These are phyloP conservation scores for Drosophila chauvacae DNA, from an alignment of 1,140 invertebrate species.

Conservation along the genomic window DNA sequence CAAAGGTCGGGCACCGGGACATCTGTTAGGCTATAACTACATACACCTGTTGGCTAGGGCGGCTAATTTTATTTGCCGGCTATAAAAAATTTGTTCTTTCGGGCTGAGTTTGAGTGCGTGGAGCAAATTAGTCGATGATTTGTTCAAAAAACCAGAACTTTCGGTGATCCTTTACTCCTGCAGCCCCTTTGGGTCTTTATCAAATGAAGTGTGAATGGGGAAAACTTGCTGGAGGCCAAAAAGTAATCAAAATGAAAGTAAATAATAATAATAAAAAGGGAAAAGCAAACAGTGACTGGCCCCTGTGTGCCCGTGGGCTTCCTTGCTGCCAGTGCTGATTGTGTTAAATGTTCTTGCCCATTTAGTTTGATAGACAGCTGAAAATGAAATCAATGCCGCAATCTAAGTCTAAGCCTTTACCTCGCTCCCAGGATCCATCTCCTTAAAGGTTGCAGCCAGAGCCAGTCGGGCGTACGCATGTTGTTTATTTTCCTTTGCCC, in stretches of 20 bases:
- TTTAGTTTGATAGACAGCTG: slow-evolving; percentile 45
- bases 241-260: slow-evolving; percentile 77
- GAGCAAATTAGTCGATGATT: slow-evolving; percentile 66
- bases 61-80: slow-evolving; percentile 67
- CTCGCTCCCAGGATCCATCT: slow-evolving; percentile 37
- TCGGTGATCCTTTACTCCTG: slow-evolving; percentile 22
- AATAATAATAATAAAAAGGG: slow-evolving; percentile 68
- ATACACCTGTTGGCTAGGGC: slow-evolving; percentile 71
- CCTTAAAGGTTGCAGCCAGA: slow-evolving; percentile 62
- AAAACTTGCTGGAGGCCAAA: slow-evolving; percentile 52
- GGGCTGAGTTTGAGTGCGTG: slow-evolving; percentile 1
- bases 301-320: slow-evolving; percentile 1
- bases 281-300: slow-evolving; percentile 37
- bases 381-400: slow-evolving; percentile 72
- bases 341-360: slow-evolving; percentile 62
- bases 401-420: slow-evolving; percentile 71
- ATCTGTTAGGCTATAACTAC: slow-evolving; percentile 51
- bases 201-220: slow-evolving; percentile 69
- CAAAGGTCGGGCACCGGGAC: slow-evolving; percentile 38
- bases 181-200: slow-evolving; percentile 28
- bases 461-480: slow-evolving; percentile 54
- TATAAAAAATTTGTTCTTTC: slow-evolving; percentile 44
- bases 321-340: slow-evolving; percentile 47
- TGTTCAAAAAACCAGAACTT: slow-evolving; percentile 27
- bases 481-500: slow-evolving; percentile 67